Percentiles rank a stretch among this genome's conserved stretches.
Conservation (phyloP, 1,140 invertebrate genomes). For the Penaeus japonicus region DNA sequence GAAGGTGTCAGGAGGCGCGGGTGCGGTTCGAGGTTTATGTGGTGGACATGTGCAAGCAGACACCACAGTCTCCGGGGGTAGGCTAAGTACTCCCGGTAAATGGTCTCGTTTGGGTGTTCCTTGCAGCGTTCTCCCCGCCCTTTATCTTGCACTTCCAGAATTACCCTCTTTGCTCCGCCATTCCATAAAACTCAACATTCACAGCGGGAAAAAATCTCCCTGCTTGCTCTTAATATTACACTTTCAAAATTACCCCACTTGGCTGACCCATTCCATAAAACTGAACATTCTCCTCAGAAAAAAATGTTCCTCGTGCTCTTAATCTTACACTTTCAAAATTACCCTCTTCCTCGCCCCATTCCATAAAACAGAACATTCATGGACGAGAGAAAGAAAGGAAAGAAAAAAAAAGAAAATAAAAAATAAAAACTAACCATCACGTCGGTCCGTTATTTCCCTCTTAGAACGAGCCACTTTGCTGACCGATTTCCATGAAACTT, state of each 20-base stretch:
- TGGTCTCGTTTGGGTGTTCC: slow-evolving; percentile 38
- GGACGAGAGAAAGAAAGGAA: background rate
- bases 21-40: background rate
- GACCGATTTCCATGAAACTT: slow-evolving; percentile 48
- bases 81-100: slow-evolving; percentile 36
- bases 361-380: slow-evolving; percentile 48
- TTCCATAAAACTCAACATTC: slow-evolving; percentile 46
- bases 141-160: slow-evolving; percentile 46
- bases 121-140: slow-evolving; percentile 22
- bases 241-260: slow-evolving; percentile 51
- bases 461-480: slow-evolving; percentile 26
- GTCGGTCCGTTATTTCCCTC: slow-evolving; percentile 40
- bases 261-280: slow-evolving; percentile 54
- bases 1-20: background rate
- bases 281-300: slow-evolving; percentile 33
- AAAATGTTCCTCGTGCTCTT: slow-evolving; percentile 34
- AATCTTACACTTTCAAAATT: slow-evolving; percentile 52
- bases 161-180: slow-evolving; percentile 40
- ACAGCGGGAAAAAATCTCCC: background rate
- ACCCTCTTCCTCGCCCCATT: slow-evolving; percentile 49
- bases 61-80: background rate
- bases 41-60: background rate
- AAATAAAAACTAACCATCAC: background rate
- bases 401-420: slow-evolving; percentile 7
- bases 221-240: slow-evolving; percentile 51